Conservation (phyloP, 1,140 invertebrate species). For the Amphibalanus amphitrite region DNA sequence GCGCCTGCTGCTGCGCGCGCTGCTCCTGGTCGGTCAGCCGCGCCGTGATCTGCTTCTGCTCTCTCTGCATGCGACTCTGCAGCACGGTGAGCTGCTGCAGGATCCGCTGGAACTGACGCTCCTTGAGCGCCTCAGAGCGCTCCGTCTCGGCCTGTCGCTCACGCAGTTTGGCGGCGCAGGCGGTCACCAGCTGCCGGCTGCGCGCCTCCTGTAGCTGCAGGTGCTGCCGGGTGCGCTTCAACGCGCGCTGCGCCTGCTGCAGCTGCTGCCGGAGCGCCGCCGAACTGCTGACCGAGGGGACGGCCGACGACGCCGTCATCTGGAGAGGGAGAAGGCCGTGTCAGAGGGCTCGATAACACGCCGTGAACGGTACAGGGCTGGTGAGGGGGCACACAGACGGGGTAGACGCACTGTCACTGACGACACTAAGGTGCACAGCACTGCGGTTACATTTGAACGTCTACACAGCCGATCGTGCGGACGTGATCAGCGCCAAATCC, state of each 20-base stretch:
- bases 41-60: background rate
- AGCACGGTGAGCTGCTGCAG: conserved; percentile 2
- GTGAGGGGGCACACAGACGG: too few relatives aligned
- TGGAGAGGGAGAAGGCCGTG: too few relatives aligned
- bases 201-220: background rate
- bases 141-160: background rate
- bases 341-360: too few relatives aligned
- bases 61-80: background rate
- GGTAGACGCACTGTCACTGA: too few relatives aligned
- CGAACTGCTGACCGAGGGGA: background rate
- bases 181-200: conserved; percentile 1
- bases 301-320: too few relatives aligned
- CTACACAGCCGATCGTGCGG: too few relatives aligned
- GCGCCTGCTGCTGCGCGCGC: background rate
- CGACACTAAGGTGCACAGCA: too few relatives aligned
- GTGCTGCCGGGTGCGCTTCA: background rate
- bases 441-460: too few relatives aligned
- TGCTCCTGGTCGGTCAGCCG: background rate
- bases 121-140: background rate
- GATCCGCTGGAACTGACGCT: background rate
- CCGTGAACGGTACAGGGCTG: too few relatives aligned
- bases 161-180: conserved; percentile 1
- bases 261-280: background rate
- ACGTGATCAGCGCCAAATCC: too few relatives aligned
- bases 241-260: background rate